A percentile compares a stretch with the other conserved stretches of the same genome.
These are phyloP conservation scores for Tortricodes alternella DNA, from an alignment of 2,888 invertebrate genomes.

Conservation along the genomic window DNA sequence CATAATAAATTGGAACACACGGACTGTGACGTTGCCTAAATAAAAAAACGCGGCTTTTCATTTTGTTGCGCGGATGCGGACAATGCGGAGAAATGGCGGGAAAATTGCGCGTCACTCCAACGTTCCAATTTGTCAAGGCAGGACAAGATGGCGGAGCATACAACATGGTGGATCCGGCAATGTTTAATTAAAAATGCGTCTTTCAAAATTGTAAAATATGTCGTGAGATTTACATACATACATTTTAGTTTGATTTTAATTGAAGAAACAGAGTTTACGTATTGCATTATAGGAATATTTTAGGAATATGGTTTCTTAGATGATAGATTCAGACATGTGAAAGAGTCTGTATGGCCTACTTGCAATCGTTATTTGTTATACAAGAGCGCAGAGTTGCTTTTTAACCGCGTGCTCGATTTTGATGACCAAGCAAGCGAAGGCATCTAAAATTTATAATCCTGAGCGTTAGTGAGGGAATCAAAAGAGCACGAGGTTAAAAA, in stretches of 20 bases:
- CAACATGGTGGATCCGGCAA: slow-evolving; percentile 74
- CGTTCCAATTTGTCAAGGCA: slow-evolving; percentile 81
- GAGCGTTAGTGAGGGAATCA: too few relatives aligned
- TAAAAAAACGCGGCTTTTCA: slow-evolving; percentile 76
- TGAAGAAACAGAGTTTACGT: too few relatives aligned
- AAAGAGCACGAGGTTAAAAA: too few relatives aligned
- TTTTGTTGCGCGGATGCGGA: slow-evolving; percentile 80
- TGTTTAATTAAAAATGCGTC: slow-evolving; percentile 80
- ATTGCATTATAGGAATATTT: too few relatives aligned
- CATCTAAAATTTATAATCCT: too few relatives aligned
- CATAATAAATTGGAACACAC: slow-evolving; percentile 37
- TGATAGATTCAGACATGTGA: too few relatives aligned
- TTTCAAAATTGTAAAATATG: slow-evolving; percentile 44
- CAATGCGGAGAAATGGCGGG: slow-evolving; percentile 65
- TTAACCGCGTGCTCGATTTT: too few relatives aligned
- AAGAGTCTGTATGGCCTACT: too few relatives aligned
- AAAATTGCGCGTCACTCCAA: slow-evolving; percentile 82
- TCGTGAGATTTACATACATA: not conserved
- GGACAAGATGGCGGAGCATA: slow-evolving; percentile 77
- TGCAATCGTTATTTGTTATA: too few relatives aligned
- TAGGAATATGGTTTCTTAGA: too few relatives aligned
- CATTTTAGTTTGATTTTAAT: not conserved
- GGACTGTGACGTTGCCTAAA: slow-evolving; percentile 60
- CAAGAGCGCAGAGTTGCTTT: too few relatives aligned
- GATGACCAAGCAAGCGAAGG: too few relatives aligned